These are phyloP conservation scores for Eretmodus cyanostictus DNA, from an alignment of 2,113 vertebrate species.

Conservation along the genomic window DNA sequence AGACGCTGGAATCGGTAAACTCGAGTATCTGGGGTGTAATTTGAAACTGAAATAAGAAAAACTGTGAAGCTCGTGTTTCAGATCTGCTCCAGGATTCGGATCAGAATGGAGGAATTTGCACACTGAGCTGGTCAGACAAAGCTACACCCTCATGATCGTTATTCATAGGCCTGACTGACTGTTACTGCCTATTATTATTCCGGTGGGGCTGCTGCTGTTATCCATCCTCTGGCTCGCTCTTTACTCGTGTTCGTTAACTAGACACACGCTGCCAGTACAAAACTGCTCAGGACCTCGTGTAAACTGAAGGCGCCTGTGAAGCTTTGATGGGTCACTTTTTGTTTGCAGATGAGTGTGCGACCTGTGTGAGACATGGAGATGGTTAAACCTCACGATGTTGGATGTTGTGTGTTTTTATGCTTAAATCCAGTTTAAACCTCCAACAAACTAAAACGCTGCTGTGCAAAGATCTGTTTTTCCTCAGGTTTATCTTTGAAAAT, in stretches of 20 bases:
- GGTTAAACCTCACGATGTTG: background rate
- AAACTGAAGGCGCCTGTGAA: background rate
- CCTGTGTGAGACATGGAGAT: background rate
- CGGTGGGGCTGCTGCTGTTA: rapidly evolving
- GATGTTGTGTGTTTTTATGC: background rate
- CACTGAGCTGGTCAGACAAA: background rate
- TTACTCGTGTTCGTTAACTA: background rate
- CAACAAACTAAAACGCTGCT: background rate
- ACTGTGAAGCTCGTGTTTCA: background rate
- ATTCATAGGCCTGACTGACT: background rate
- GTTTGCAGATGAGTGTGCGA: background rate
- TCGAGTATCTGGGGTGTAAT: background rate
- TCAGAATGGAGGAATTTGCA: background rate
- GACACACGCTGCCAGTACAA: background rate
- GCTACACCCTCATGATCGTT: rapidly evolving
- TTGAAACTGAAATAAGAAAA: background rate
- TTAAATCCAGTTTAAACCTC: background rate
- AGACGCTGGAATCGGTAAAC: background rate
- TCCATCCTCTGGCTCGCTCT: background rate
- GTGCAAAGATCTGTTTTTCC: background rate
- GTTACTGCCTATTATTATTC: background rate
- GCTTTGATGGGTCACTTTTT: background rate
- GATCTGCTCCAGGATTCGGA: background rate
- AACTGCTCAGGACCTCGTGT: background rate
- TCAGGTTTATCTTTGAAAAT: rapidly evolving